Percentiles rank a stretch among this genome's conserved stretches.
Evolutionary conservation across 2,797 vertebrate species (phyloP).

Genomic region (Onychomys torridus): DNA sequence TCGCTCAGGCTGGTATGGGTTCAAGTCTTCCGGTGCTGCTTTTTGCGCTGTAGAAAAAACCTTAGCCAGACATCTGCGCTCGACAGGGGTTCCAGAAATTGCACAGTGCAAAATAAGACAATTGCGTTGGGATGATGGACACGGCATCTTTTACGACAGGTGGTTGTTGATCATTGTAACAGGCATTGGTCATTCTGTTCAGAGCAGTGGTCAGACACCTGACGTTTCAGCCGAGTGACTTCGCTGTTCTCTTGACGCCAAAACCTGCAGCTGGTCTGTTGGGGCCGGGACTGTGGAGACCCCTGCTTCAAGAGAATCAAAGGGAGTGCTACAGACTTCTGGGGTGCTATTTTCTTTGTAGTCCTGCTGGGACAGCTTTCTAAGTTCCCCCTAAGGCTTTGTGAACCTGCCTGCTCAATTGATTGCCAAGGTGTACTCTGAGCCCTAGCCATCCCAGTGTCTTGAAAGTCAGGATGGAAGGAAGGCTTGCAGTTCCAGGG

Average conservation of each 20-base stretch:
- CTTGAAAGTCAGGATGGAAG: conserved; percentile 85
- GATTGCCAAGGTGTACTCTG: conserved; percentile 85
- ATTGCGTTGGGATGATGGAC: neutral
- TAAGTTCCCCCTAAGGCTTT: conserved; percentile 1
- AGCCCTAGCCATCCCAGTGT: conserved; percentile 83
- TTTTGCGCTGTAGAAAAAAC: neutral
- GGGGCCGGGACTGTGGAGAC: neutral
- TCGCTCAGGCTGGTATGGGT: neutral
- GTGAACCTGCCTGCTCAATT: conserved; percentile 69
- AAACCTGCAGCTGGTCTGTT: neutral
- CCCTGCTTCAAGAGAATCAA: neutral
- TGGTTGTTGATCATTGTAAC: neutral
- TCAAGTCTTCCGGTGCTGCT: neutral
- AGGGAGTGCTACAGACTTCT: neutral
- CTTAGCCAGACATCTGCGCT: neutral
- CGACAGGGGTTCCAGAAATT: neutral
- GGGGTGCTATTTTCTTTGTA: neutral
- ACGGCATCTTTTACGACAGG: neutral
- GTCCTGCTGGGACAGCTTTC: conserved; percentile 38
- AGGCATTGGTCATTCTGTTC: neutral
- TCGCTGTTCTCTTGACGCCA: neutral
- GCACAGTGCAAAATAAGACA: neutral
- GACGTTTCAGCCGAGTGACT: neutral
- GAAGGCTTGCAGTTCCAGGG: conserved; percentile 87
- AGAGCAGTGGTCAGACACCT: neutral